These are phyloP conservation scores for Lutraria lutraria DNA, from an alignment of 2,888 invertebrate genomes.

Conservation along the genomic window DNA sequence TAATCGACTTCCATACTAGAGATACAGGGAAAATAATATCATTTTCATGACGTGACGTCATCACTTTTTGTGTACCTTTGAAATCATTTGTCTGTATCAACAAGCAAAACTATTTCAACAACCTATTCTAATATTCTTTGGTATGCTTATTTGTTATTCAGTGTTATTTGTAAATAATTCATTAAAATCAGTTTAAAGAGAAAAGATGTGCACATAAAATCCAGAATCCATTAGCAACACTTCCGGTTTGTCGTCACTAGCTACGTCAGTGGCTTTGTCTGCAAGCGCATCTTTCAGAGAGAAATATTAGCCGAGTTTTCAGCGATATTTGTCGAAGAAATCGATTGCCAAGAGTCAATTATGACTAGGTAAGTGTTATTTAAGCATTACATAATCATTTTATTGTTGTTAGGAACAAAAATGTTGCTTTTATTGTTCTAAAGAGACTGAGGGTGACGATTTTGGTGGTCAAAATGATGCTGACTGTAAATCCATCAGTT, in stretches of 20 bases:
- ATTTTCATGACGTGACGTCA: constrained; percentile 23
- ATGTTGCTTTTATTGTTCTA: no score
- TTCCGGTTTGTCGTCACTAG: constrained; percentile 23
- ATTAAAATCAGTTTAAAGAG: not conserved
- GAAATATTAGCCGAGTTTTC: not conserved
- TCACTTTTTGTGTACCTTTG: not conserved
- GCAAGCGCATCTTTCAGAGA: not conserved
- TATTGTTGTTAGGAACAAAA: not conserved
- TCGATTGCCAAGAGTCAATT: not conserved
- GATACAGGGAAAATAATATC: not conserved
- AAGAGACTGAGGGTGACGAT: not conserved
- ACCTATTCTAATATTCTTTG: not conserved
- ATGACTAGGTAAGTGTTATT: constrained; percentile 15
- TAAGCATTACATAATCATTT: not conserved
- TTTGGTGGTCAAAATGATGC: not conserved
- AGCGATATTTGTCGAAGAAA: not conserved
- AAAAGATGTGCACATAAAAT: constrained; percentile 11
- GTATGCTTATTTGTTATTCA: not conserved
- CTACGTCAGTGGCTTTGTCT: not conserved
- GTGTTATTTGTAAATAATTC: not conserved
- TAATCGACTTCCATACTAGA: not conserved
- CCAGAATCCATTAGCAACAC: not conserved
- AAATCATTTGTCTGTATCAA: not conserved
- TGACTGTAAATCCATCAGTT: not conserved
- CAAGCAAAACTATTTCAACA: not conserved